Evolutionary conservation across 2,113 vertebrate species (phyloP).

Genomic region (Pluvialis apricaria): DNA sequence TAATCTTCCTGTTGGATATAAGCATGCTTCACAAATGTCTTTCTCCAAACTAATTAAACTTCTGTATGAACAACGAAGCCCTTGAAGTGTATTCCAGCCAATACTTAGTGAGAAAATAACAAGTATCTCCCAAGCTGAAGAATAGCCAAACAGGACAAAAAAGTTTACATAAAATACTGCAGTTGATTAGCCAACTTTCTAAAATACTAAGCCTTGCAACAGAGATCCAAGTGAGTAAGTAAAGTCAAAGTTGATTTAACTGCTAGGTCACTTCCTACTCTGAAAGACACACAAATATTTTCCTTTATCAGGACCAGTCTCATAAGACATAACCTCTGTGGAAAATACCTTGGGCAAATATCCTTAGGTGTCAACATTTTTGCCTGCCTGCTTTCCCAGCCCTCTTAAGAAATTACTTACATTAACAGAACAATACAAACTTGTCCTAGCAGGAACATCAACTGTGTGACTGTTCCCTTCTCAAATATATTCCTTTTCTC

Average conservation of each 20-base stretch:
- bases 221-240: not conserved
- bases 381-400: not conserved
- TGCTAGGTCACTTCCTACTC: not conserved
- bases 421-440: slow-evolving; percentile 31
- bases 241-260: not conserved
- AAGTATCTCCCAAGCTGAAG: not conserved
- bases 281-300: not conserved
- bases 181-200: not conserved
- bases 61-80: not conserved
- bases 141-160: not conserved
- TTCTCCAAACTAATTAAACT: not conserved
- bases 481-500: not conserved
- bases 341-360: slow-evolving; percentile 15
- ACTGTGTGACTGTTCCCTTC: not conserved
- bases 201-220: not conserved
- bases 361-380: not conserved
- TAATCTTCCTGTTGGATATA: not conserved
- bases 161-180: not conserved
- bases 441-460: slow-evolving; percentile 31
- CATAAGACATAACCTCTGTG: not conserved
- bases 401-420: not conserved
- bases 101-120: not conserved
- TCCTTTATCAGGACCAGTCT: not conserved
- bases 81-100: not conserved
- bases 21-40: not conserved